Conservation (phyloP, 1,140 invertebrate genomes). For the Polyergus mexicanus region DNA sequence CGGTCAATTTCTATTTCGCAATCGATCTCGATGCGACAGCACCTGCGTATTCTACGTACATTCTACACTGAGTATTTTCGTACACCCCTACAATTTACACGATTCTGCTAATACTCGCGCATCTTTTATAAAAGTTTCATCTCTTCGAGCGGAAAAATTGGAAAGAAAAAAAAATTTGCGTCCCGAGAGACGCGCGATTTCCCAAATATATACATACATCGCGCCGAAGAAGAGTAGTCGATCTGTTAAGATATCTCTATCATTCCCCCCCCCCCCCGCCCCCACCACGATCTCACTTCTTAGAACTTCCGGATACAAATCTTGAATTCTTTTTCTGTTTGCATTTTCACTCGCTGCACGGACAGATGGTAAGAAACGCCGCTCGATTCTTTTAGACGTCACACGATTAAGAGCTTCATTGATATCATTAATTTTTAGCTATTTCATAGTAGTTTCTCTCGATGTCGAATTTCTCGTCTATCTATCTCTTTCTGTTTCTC, state of each 20-base stretch:
- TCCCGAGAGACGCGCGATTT: not conserved
- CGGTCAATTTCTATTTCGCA: not conserved
- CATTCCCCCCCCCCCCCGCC: conserved; percentile 14
- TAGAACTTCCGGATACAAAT: conserved; percentile 73
- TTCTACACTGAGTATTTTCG: conserved; percentile 14
- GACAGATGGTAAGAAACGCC: conserved; percentile 87
- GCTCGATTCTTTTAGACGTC: conserved; percentile 83
- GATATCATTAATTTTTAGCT: conserved; percentile 82
- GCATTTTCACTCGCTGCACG: conserved; percentile 82
- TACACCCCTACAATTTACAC: conserved; percentile 23
- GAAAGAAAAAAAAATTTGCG: not conserved
- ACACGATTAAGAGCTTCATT: conserved; percentile 83
- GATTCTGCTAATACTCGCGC: conserved; percentile 14
- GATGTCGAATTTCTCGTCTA: conserved; percentile 78
- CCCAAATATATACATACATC: not conserved
- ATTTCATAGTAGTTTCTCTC: conserved; percentile 81
- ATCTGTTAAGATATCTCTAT: conserved; percentile 17
- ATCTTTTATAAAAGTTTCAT: not conserved
- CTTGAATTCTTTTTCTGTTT: conserved; percentile 80
- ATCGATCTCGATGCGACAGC: conserved; percentile 36
- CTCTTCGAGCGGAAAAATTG: not conserved
- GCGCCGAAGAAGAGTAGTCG: conserved; percentile 5
- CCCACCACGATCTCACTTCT: conserved; percentile 42
- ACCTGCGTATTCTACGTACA: conserved; percentile 27
- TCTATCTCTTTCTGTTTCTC: conserved; percentile 21